These are phyloP conservation scores for Sander lucioperca DNA, from an alignment of 2,113 vertebrate genomes.

Conservation along the genomic window DNA sequence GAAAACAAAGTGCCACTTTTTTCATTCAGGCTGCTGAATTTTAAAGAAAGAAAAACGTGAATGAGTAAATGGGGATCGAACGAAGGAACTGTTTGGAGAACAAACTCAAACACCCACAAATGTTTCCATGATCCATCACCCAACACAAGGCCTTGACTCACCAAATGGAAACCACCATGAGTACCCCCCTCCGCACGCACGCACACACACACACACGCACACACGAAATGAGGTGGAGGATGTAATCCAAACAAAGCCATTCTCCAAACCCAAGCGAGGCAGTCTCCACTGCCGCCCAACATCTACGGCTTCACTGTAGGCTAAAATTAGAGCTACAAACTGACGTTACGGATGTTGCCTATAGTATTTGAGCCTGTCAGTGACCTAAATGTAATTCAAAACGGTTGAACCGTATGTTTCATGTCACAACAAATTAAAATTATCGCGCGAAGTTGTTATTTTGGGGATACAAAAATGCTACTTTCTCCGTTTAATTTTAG, in stretches of 20 bases:
- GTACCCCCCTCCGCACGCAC: conserved; percentile 2
- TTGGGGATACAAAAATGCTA: background rate
- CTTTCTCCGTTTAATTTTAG: background rate
- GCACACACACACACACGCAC: conserved; percentile 15
- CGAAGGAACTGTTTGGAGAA: background rate
- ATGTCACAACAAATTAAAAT: background rate
- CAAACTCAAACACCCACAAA: conserved; percentile 35
- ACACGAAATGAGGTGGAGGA: conserved; percentile 50
- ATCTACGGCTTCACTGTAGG: background rate
- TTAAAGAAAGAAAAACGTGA: background rate
- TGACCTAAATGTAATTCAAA: background rate
- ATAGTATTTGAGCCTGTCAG: background rate
- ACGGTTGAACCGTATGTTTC: background rate
- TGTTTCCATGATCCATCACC: conserved; percentile 70
- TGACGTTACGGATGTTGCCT: no score
- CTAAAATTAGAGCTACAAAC: no score
- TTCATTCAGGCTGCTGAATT: background rate
- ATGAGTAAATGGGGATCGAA: background rate
- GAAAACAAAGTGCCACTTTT: background rate
- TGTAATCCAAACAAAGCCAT: conserved; percentile 62
- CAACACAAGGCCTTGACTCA: conserved; percentile 50
- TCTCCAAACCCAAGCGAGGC: conserved; percentile 6
- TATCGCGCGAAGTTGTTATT: background rate
- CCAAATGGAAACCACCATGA: conserved; percentile 62
- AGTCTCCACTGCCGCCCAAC: background rate